These are phyloP conservation scores for Drosophila tristis DNA, from an alignment of 1,140 invertebrate species.

Conservation along the genomic window DNA sequence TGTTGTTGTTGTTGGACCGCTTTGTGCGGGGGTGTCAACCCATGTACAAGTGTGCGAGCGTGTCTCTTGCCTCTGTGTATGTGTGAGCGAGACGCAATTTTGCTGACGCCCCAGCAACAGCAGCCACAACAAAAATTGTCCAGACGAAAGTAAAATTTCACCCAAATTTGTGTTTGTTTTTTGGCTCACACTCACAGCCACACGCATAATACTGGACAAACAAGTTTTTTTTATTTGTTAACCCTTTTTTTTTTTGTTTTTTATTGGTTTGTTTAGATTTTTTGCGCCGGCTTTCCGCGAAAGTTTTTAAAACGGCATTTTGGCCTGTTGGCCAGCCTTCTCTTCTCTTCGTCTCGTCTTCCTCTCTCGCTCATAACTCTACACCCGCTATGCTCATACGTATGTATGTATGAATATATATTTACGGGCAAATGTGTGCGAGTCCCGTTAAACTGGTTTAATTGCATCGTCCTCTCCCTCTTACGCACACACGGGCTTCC, in stretches of 20 bases:
- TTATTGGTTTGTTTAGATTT: conserved; percentile 66
- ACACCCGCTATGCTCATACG: conserved; percentile 28
- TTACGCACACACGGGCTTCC: conserved; percentile 6
- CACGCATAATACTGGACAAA: conserved; percentile 57
- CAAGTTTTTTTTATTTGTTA: conserved; percentile 49
- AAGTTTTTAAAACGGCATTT: conserved; percentile 69
- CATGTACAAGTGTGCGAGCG: conserved; percentile 8
- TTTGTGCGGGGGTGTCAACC: conserved; percentile 23
- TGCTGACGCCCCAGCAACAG: conserved; percentile 67
- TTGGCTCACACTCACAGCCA: conserved; percentile 16
- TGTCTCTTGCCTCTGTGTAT: conserved; percentile 31
- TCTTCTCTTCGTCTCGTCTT: neutral
- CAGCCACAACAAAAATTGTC: conserved; percentile 46
- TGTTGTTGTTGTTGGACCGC: conserved; percentile 40
- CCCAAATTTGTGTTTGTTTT: conserved; percentile 69
- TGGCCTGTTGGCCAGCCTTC: conserved; percentile 4
- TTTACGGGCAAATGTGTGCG: conserved; percentile 3
- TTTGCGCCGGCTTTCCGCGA: conserved; percentile 67
- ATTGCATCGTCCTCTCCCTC: conserved; percentile 62
- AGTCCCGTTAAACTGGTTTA: conserved; percentile 77
- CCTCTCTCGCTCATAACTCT: conserved; percentile 1
- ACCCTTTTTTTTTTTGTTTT: conserved; percentile 41
- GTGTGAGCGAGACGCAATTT: conserved; percentile 34
- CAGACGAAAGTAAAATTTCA: conserved; percentile 80
- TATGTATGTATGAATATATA: neutral